A percentile compares a stretch with the other conserved stretches of the same genome.
These are phyloP conservation scores for Idris sp. DNA, from an alignment of 1,140 invertebrate genomes.

Conservation along the genomic window DNA sequence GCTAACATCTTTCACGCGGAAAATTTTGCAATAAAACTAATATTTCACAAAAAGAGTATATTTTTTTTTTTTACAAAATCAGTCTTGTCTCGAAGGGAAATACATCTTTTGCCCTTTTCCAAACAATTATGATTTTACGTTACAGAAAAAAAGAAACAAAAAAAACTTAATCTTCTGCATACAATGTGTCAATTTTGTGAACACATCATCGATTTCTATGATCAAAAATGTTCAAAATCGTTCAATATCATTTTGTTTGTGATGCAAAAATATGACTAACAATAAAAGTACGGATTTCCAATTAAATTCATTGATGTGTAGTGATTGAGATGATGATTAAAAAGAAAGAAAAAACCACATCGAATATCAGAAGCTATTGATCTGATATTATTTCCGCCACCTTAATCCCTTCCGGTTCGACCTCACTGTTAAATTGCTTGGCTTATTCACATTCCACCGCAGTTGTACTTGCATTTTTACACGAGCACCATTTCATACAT, in stretches of 20 bases:
- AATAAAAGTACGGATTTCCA: no score
- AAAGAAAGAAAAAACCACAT: no score
- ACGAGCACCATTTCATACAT: slow-evolving; percentile 35
- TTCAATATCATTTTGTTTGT: no score
- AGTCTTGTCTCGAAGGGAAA: background rate
- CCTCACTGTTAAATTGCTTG: slow-evolving; percentile 29
- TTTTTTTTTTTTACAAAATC: slow-evolving; percentile 35
- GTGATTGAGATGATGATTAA: no score
- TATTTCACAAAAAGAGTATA: slow-evolving; percentile 38
- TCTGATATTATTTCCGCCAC: slow-evolving; percentile 30
- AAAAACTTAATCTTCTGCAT: slow-evolving; percentile 22
- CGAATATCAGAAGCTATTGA: slow-evolving; percentile 44
- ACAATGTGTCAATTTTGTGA: slow-evolving; percentile 13
- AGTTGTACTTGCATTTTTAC: slow-evolving; percentile 53
- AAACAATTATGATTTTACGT: no score
- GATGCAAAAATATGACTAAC: no score
- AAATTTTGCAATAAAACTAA: no score
- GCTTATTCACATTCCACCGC: slow-evolving; percentile 39
- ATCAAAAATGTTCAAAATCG: no score
- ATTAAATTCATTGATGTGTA: no score
- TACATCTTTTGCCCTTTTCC: background rate
- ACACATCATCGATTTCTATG: background rate
- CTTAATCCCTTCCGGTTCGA: slow-evolving; percentile 7
- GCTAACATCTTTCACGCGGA: no score
- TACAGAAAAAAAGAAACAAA: no score